Percentiles rank a stretch among this genome's conserved stretches.
phyloP scores from a whole-genome alignment of 2,888 invertebrate genomes.

The Crossocerus cetratus region DNA sequence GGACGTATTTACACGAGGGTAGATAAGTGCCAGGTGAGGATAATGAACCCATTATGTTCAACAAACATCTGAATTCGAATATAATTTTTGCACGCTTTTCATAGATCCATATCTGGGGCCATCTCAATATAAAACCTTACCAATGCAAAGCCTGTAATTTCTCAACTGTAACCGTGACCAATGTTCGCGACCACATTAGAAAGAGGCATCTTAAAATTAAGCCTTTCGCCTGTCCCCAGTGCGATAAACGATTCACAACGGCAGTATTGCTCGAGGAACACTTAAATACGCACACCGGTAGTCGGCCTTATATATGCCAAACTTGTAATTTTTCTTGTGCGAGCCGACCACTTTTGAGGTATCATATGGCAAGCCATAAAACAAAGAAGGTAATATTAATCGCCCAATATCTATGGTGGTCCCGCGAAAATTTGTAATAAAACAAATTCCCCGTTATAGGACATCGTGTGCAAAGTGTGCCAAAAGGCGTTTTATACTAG shows the following conservation, averaged over 20 bases:
- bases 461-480: conserved; percentile 64
- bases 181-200: conserved; percentile 68
- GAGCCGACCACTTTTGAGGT: conserved; percentile 65
- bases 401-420: background rate
- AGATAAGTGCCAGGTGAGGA: conserved; percentile 67
- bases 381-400: conserved; percentile 58
- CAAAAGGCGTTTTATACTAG: conserved; percentile 65
- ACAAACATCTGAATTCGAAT: background rate
- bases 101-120: conserved; percentile 69
- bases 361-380: conserved; percentile 66
- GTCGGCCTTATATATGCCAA: conserved; percentile 62
- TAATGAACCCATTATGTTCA: background rate
- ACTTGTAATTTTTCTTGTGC: conserved; percentile 63
- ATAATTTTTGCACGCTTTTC: background rate
- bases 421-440: background rate
- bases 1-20: conserved; percentile 57
- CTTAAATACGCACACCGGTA: conserved; percentile 67
- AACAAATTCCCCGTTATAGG: conserved; percentile 46
- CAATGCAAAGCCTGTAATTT: conserved; percentile 66
- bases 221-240: conserved; percentile 64
- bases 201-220: conserved; percentile 71
- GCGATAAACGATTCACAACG: conserved; percentile 64
- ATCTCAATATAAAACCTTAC: conserved; percentile 69
- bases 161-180: conserved; percentile 67
- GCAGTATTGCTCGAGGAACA: conserved; percentile 67